Percentiles rank a stretch among this genome's conserved stretches.
Conservation (phyloP, 2,888 invertebrate species). For the Limulus polyphemus region DNA sequence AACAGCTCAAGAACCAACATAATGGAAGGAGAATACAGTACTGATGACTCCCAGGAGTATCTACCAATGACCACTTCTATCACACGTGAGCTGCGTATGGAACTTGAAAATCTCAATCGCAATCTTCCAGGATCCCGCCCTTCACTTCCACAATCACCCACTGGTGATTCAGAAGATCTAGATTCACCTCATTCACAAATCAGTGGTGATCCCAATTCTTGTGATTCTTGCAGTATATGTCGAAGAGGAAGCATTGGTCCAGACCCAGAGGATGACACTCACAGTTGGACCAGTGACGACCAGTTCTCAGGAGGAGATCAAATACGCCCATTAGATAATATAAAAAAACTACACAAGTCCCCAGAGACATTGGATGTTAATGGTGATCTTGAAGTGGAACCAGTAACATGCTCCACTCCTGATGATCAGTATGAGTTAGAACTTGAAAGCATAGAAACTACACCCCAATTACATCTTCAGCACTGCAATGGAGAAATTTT, state of each 20-base stretch:
- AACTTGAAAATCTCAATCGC: conserved; percentile 67
- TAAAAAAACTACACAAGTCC: conserved; percentile 9
- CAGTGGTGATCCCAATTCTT: conserved; percentile 10
- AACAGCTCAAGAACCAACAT: too few relatives aligned
- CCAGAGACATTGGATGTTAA: conserved; percentile 15
- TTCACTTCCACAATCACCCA: conserved; percentile 12
- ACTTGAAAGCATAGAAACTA: conserved; percentile 13
- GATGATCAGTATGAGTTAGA: conserved; percentile 24
- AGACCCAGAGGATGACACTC: conserved; percentile 16
- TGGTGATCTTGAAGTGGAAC: conserved; percentile 9
- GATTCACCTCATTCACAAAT: conserved; percentile 21
- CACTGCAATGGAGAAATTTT: conserved; percentile 26
- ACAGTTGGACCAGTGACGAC: conserved; percentile 23
- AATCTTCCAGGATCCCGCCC: conserved; percentile 55
- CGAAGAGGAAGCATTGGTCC: conserved; percentile 11
- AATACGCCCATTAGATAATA: conserved; percentile 14
- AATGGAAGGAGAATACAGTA: conserved; percentile 9
- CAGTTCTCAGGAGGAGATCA: conserved; percentile 16
- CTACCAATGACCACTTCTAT: conserved; percentile 78
- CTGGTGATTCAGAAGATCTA: conserved; percentile 22
- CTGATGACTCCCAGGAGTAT: conserved; percentile 58
- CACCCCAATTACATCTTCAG: conserved; percentile 8
- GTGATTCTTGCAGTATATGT: not conserved
- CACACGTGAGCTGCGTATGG: conserved; percentile 65
- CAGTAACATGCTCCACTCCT: conserved; percentile 19